Evolutionary conservation across 2,888 invertebrate genomes (phyloP).

Genomic region (Pristionchus maxplancki): DNA sequence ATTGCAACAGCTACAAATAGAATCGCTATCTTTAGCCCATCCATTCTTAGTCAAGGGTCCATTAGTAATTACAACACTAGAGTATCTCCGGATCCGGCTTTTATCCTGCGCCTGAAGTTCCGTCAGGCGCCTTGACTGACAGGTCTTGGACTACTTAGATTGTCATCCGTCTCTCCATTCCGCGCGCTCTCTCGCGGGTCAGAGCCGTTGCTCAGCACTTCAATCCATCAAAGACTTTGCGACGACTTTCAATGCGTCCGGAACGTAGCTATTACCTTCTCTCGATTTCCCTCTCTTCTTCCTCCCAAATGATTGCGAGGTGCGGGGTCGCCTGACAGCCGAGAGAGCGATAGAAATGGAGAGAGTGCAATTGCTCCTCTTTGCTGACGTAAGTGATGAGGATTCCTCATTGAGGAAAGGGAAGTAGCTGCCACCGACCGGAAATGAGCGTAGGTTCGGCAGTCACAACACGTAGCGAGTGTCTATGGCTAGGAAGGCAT

Average conservation of each 20-base stretch:
- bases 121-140: background rate
- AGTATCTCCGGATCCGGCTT: background rate
- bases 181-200: background rate
- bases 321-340: too few relatives aligned
- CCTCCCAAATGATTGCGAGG: background rate
- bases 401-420: too few relatives aligned
- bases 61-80: background rate
- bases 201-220: background rate
- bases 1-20: background rate
- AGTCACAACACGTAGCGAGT: background rate
- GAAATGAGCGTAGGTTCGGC: background rate
- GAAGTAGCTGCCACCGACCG: background rate
- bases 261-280: conserved; percentile 14
- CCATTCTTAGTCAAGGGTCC: too few relatives aligned
- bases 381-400: too few relatives aligned
- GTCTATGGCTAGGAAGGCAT: too few relatives aligned
- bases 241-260: background rate
- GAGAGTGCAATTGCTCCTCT: background rate
- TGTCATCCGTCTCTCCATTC: background rate
- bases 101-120: background rate
- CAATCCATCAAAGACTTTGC: background rate
- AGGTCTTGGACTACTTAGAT: background rate
- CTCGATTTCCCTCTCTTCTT: background rate
- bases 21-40: background rate
- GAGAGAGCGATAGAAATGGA: background rate